These are phyloP conservation scores for Eurytoma californica DNA, from an alignment of 2,888 invertebrate species.

Conservation along the genomic window DNA sequence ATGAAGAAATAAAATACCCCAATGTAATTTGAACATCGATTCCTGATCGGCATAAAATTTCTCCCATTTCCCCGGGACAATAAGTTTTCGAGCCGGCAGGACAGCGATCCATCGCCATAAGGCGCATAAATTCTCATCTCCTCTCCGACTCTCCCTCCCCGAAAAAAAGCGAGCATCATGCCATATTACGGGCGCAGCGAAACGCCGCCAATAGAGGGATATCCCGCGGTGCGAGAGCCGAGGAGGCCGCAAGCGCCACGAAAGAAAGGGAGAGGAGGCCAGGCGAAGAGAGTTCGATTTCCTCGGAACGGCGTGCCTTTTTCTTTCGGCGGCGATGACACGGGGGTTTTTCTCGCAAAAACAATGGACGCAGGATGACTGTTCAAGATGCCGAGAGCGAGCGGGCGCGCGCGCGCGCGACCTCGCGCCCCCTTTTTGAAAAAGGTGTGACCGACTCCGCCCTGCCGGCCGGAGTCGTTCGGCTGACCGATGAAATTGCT, in stretches of 20 bases:
- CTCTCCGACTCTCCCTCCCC: neutral
- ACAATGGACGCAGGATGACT: constrained; percentile 69
- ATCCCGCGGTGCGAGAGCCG: constrained; percentile 47
- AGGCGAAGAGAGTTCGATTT: constrained; percentile 42
- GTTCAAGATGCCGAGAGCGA: constrained; percentile 55
- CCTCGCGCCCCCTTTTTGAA: constrained; percentile 62
- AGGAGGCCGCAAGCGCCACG: constrained; percentile 49
- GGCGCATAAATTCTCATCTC: constrained; percentile 33
- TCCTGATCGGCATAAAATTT: constrained; percentile 44
- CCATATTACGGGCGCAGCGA: constrained; percentile 34
- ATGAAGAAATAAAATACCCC: neutral
- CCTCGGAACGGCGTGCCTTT: constrained; percentile 36
- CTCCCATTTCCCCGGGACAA: constrained; percentile 15
- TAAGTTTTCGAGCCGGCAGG: neutral
- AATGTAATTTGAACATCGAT: constrained; percentile 5
- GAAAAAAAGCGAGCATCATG: constrained; percentile 43
- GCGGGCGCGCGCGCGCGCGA: constrained; percentile 44
- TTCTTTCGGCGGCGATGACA: constrained; percentile 64
- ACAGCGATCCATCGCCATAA: constrained; percentile 1
- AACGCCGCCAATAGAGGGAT: constrained; percentile 42
- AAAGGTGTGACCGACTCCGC: constrained; percentile 73
- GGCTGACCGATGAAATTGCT: constrained; percentile 1
- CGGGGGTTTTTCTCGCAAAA: constrained; percentile 68
- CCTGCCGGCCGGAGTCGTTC: constrained; percentile 52
- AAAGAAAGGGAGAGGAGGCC: constrained; percentile 56